Percentiles rank a stretch among this genome's conserved stretches.
These are phyloP conservation scores for Eustalomyia histrio DNA, from an alignment of 2,888 invertebrate species.

Conservation along the genomic window DNA sequence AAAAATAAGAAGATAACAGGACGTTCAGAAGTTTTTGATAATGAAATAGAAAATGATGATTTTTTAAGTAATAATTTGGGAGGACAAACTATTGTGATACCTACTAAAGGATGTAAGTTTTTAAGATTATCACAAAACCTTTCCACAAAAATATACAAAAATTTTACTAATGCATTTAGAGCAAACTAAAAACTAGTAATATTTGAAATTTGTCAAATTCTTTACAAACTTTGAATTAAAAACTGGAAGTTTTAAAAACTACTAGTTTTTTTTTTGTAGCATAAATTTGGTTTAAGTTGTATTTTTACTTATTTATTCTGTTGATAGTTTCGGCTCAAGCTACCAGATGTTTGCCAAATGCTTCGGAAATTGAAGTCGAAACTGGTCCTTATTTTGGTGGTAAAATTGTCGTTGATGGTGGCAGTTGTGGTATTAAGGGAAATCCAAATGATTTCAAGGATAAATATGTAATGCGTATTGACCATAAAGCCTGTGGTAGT, in stretches of 20 bases:
- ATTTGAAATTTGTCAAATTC: no score
- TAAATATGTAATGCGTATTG: slow-evolving; percentile 87
- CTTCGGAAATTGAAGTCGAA: slow-evolving; percentile 90
- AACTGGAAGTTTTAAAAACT: no score
- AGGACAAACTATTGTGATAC: slow-evolving; percentile 86
- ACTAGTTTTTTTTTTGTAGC: no score
- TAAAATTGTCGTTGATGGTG: slow-evolving; percentile 86
- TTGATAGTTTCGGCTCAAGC: slow-evolving; percentile 87
- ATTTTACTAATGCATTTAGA: no score
- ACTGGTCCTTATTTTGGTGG: slow-evolving; percentile 91
- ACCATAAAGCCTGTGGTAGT: slow-evolving; percentile 87
- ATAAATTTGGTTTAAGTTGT: no score
- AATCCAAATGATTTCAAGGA: slow-evolving; percentile 86
- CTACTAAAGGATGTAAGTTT: slow-evolving; percentile 90
- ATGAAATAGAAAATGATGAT: slow-evolving; percentile 78
- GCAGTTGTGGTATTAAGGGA: slow-evolving; percentile 87
- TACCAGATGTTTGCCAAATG: slow-evolving; percentile 88
- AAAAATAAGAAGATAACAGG: slow-evolving; percentile 79
- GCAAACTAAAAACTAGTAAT: no score
- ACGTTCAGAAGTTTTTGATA: slow-evolving; percentile 79
- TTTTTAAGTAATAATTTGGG: slow-evolving; percentile 74
- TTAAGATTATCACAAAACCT: background rate
- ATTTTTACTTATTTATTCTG: background rate
- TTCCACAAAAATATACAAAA: background rate
- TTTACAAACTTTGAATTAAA: no score